A percentile compares a stretch with the other conserved stretches of the same genome.
Evolutionary conservation across 1,140 invertebrate genomes (phyloP).

Genomic region (Neodiprion pinetum): DNA sequence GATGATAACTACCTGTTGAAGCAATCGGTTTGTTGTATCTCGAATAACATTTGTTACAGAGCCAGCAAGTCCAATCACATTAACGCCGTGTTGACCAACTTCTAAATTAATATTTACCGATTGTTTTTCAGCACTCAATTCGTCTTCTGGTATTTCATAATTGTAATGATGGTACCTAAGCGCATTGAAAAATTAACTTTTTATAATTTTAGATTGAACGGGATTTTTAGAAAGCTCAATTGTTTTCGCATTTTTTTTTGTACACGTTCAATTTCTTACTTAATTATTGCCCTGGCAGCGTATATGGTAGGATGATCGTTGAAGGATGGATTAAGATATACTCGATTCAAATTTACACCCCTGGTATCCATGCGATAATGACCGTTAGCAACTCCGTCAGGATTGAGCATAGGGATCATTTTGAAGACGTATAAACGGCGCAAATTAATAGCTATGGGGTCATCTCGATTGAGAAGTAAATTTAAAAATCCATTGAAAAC

Average conservation of each 20-base stretch:
- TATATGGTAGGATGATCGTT: constrained; percentile 84
- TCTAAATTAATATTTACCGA: constrained; percentile 35
- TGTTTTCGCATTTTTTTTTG: background rate
- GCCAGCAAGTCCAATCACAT: constrained; percentile 31
- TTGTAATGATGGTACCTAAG: constrained; percentile 65
- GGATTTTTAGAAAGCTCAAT: background rate
- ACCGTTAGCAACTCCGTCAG: constrained; percentile 88
- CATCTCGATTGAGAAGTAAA: constrained; percentile 75
- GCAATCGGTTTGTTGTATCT: constrained; percentile 49
- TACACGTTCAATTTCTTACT: constrained; percentile 60
- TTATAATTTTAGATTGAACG: no score
- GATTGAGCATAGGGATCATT: constrained; percentile 91
- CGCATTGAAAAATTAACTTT: background rate
- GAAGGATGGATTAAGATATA: constrained; percentile 80
- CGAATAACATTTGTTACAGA: constrained; percentile 39
- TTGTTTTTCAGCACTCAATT: constrained; percentile 37
- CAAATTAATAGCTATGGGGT: constrained; percentile 75
- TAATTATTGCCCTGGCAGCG: constrained; percentile 79
- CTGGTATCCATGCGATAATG: constrained; percentile 90
- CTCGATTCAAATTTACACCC: constrained; percentile 89
- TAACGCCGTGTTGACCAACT: constrained; percentile 40
- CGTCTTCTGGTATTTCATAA: constrained; percentile 57
- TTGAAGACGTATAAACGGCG: constrained; percentile 89
- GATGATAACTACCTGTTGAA: constrained; percentile 45
- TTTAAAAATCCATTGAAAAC: constrained; percentile 92